Conservation (phyloP, 2,113 vertebrate species). For the Ploceus nigricollis region DNA sequence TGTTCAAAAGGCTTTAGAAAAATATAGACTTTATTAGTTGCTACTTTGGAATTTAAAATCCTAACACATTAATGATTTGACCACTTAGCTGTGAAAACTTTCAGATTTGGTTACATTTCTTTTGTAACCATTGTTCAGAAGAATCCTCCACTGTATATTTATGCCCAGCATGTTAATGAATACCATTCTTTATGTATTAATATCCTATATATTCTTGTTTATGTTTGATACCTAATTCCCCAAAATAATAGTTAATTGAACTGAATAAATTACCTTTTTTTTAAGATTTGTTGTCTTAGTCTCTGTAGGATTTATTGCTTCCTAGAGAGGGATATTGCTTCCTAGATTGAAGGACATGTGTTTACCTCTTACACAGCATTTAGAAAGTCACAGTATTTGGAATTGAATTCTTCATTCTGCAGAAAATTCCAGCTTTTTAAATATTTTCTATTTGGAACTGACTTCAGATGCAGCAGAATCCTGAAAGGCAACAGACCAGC, state of each 20-base stretch:
- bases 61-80: neutral
- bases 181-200: constrained; percentile 16
- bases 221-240: constrained; percentile 6
- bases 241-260: neutral
- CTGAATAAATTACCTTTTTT: constrained; percentile 52
- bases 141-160: neutral
- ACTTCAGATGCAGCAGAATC: neutral
- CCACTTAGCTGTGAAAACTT: neutral
- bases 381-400: neutral
- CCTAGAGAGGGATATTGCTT: neutral
- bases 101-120: neutral
- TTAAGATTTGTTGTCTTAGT: neutral
- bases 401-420: neutral
- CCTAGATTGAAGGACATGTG: neutral
- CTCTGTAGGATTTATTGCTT: constrained; percentile 12
- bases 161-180: neutral
- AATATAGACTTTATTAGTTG: neutral
- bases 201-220: neutral
- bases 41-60: neutral
- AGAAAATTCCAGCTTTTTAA: neutral
- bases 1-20: neutral
- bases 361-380: neutral
- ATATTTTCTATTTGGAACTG: neutral
- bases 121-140: neutral
- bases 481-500: neutral